Conservation (phyloP, 2,113 vertebrate species). For the Eretmochelys imbricata region DNA sequence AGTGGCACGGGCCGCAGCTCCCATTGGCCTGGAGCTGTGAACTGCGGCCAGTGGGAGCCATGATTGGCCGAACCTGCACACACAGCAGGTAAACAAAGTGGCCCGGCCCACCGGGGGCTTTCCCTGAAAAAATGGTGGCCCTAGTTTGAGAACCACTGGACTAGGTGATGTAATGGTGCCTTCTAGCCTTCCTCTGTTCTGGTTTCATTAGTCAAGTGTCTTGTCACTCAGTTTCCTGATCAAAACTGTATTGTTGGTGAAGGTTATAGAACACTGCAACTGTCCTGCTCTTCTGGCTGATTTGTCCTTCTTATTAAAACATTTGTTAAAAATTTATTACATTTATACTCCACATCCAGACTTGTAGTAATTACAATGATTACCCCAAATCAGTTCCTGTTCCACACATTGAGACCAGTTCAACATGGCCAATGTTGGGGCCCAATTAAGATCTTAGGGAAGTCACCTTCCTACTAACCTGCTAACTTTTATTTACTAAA, state of each 20-base stretch:
- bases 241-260: fast-evolving
- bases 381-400: background rate
- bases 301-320: background rate
- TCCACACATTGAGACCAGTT: background rate
- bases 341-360: background rate
- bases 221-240: background rate
- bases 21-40: too few relatives aligned
- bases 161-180: background rate
- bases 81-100: too few relatives aligned
- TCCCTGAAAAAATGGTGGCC: too few relatives aligned
- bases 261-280: background rate
- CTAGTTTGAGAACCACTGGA: background rate
- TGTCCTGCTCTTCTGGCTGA: background rate
- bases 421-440: background rate
- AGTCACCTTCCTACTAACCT: background rate
- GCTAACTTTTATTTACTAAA: background rate
- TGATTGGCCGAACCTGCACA: too few relatives aligned
- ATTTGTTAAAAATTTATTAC: background rate
- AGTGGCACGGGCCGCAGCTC: too few relatives aligned
- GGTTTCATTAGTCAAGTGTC: background rate
- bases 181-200: fast-evolving
- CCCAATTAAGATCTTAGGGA: background rate
- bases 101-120: too few relatives aligned
- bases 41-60: too few relatives aligned
- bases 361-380: background rate